Evolutionary conservation across 2,888 invertebrate species (phyloP), one percentile per base, ranked within the genome.

Genomic region (Branchinecta sandiegonensis): DNA sequence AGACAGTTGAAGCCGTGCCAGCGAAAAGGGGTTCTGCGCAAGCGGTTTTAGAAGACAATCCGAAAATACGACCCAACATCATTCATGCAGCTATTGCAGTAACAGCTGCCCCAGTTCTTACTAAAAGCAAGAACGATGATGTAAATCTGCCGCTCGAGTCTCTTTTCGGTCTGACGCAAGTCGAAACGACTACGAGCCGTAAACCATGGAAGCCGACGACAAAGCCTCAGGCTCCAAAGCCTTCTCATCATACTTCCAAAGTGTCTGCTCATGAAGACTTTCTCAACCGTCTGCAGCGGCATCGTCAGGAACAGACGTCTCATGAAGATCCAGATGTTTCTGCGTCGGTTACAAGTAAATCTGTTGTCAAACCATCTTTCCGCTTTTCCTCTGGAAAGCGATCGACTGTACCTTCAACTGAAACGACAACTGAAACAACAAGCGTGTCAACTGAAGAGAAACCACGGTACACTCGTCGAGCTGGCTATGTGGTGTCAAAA

Each of bases 31-130:
- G 64, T 6, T 17, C 65, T 46, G 65, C 47, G 3, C 48, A 46
- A 11, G 68, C 65, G 8, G 69, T 65, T 17, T 56, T 69, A 48
- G 70, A 70, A 5, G 64, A 50, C 5, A 67, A 69, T 69, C 37
- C 67, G n/a, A 68, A 17, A n/a, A 68, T 69, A 12, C 56, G 14
- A 14, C 68, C 72, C 48, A 68, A 68, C 66, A 56, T 69, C 8
- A 70, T 70, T 9, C 17, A 68, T n/a, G 65, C 66, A 48, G 67
- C 70, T n/a, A 56, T 65, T n/a, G 11, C 46, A 13, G 17, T 47
- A 2, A 56, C 47, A 14, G 13, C 67, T 8, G 63, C 66, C 13
- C 65, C 69, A 14, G 46, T 47, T 9, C 8, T 14, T n/a, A 13
- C 46, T 8, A 17, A 47, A 12, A 47, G 47, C 10, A 13, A 17